Conservation (phyloP, 1,140 invertebrate genomes). For the Anastatus disparis region DNA sequence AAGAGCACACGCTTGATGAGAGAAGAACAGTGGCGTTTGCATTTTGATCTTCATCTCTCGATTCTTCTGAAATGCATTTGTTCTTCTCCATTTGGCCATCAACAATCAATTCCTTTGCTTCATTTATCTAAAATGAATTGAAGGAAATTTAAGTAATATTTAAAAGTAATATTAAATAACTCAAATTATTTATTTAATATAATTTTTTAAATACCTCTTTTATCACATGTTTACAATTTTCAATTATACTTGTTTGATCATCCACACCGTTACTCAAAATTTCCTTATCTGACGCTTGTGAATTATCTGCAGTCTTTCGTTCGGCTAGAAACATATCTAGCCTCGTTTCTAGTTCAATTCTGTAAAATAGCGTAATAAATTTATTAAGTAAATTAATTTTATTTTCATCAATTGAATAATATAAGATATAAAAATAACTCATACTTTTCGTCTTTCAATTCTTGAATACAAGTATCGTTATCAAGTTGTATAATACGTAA, state of each 20-base stretch:
- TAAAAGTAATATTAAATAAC: not conserved
- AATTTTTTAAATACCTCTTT: too few species aligned
- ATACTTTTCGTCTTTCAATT: conserved; percentile 70
- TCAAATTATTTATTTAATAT: too few species aligned
- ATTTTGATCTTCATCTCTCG: conserved; percentile 49
- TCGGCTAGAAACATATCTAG: conserved; percentile 53
- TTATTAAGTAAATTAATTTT: conserved; percentile 1
- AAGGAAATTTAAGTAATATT: not conserved
- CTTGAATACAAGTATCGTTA: conserved; percentile 74
- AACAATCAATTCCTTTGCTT: conserved; percentile 31
- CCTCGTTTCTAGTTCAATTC: conserved; percentile 58
- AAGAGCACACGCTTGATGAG: conserved; percentile 47
- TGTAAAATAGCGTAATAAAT: conserved; percentile 8
- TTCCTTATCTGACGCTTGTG: conserved; percentile 52
- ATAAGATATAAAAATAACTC: not conserved
- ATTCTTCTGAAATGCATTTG: conserved; percentile 32
- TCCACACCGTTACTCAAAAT: conserved; percentile 49
- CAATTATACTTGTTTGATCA: conserved; percentile 52
- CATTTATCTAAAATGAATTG: conserved; percentile 29
- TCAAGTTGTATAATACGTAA: conserved; percentile 77
- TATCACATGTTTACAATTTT: conserved; percentile 54
- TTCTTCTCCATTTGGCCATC: conserved; percentile 42
- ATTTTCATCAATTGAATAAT: too few species aligned
- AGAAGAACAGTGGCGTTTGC: conserved; percentile 46
- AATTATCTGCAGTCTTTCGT: conserved; percentile 47